A percentile compares a stretch with the other conserved stretches of the same genome.
phyloP scores from a whole-genome alignment of 2,797 vertebrate species.

The Xiphorhynchus erythropygius region DNA sequence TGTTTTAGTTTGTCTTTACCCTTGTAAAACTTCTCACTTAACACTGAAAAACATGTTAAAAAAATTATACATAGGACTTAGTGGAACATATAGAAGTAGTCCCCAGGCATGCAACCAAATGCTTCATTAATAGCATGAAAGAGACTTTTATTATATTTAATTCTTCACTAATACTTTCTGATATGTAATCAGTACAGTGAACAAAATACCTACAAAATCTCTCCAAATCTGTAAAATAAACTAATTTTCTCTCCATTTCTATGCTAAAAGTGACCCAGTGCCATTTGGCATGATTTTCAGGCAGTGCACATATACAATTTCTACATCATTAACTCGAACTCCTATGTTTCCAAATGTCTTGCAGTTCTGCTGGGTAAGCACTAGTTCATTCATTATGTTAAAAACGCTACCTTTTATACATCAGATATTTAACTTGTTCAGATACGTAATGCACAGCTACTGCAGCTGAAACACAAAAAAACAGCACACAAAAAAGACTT shows the following conservation, averaged over 20 bases:
- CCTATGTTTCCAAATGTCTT: conserved; percentile 47
- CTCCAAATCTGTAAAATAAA: conserved; percentile 56
- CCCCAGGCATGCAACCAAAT: conserved; percentile 1
- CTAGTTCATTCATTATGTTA: conserved; percentile 38
- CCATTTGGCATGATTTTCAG: conserved; percentile 47
- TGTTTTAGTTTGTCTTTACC: neutral
- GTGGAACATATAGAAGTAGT: neutral
- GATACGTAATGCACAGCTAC: conserved; percentile 23
- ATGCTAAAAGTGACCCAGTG: conserved; percentile 39
- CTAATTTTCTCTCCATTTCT: conserved; percentile 54
- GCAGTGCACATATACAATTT: conserved; percentile 61
- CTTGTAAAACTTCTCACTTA: neutral
- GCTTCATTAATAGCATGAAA: conserved; percentile 16
- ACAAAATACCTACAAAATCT: conserved; percentile 29
- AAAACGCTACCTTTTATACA: conserved; percentile 54
- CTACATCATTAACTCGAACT: conserved; percentile 70
- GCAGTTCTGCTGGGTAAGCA: conserved; percentile 61
- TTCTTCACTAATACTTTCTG: conserved; percentile 48
- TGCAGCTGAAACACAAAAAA: neutral
- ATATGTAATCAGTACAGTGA: conserved; percentile 31
- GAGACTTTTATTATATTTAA: conserved; percentile 12
- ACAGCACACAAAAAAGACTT: neutral
- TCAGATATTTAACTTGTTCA: conserved; percentile 21
- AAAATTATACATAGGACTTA: neutral
- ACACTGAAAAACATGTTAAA: neutral